Conservation (phyloP, 2,888 invertebrate species). For the Volucella inflata region DNA sequence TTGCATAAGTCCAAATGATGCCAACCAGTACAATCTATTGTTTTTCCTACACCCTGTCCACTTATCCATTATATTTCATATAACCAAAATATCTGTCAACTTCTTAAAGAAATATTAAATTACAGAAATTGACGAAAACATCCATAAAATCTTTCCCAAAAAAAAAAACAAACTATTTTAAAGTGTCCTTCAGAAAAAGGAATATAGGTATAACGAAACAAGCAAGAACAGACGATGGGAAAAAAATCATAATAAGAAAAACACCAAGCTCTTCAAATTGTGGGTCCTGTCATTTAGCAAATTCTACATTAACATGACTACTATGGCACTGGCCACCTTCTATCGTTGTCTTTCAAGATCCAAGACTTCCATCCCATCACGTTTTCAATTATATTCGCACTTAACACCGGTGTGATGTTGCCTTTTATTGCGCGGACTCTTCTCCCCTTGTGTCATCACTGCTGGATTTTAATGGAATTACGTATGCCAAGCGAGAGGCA, state of each 20-base stretch:
- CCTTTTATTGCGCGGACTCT: constrained; percentile 52
- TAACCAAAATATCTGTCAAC: too few relatives aligned
- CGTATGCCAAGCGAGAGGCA: constrained; percentile 34
- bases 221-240: neutral
- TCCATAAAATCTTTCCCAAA: too few relatives aligned
- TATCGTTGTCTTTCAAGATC: constrained; percentile 9
- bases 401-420: constrained; percentile 58
- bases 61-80: too few relatives aligned
- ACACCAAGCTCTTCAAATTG: constrained; percentile 8
- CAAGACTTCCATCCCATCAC: constrained; percentile 51
- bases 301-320: neutral
- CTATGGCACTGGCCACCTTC: neutral
- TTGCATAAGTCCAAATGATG: too few relatives aligned
- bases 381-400: constrained; percentile 69
- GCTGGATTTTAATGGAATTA: constrained; percentile 59
- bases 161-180: too few relatives aligned
- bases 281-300: constrained; percentile 25
- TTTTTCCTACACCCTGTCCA: too few relatives aligned
- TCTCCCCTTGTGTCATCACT: constrained; percentile 43
- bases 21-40: too few relatives aligned
- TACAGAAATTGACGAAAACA: too few relatives aligned
- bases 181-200: too few relatives aligned
- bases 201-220: neutral
- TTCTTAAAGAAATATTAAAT: too few relatives aligned
- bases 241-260: too few relatives aligned